phyloP scores from a whole-genome alignment of 2,888 invertebrate species.

The Serripes groenlandicus region DNA sequence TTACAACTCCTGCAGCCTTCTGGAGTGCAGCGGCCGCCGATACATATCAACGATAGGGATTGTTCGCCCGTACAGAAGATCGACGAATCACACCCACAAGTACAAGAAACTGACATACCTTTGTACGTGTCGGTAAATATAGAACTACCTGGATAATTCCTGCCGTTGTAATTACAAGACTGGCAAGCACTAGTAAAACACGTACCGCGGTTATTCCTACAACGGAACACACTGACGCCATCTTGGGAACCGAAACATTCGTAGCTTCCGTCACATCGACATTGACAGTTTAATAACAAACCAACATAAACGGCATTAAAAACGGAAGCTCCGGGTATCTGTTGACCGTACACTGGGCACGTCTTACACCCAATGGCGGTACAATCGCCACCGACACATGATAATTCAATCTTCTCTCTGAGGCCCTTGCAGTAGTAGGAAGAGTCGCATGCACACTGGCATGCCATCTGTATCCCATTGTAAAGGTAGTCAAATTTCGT shows the following conservation, averaged over 20 bases:
- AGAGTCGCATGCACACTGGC: conserved; percentile 32
- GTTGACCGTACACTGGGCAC: conserved; percentile 52
- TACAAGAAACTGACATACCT: conserved; percentile 44
- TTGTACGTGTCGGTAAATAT: conserved; percentile 35
- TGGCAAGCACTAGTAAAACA: conserved; percentile 45
- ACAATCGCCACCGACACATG: conserved; percentile 42
- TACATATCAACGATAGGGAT: conserved; percentile 21
- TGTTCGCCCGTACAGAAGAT: conserved; percentile 34
- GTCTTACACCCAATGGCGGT: conserved; percentile 50
- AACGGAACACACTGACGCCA: conserved; percentile 31
- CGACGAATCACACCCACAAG: conserved; percentile 45
- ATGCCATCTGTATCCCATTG: conserved; percentile 37
- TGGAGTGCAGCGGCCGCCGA: conserved; percentile 34
- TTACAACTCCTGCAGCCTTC: conserved; percentile 70
- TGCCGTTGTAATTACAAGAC: conserved; percentile 40
- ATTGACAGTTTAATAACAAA: conserved; percentile 42
- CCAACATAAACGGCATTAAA: conserved; percentile 56
- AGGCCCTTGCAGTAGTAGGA: conserved; percentile 26
- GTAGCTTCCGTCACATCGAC: conserved; percentile 59
- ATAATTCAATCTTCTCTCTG: conserved; percentile 21
- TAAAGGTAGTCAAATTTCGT: conserved; percentile 33
- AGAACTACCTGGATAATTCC: conserved; percentile 26
- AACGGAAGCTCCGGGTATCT: conserved; percentile 42
- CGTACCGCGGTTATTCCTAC: conserved; percentile 40
- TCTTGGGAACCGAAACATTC: conserved; percentile 40